phyloP scores from a whole-genome alignment of 2,888 invertebrate genomes.

The Holacanthella duospinosa region DNA sequence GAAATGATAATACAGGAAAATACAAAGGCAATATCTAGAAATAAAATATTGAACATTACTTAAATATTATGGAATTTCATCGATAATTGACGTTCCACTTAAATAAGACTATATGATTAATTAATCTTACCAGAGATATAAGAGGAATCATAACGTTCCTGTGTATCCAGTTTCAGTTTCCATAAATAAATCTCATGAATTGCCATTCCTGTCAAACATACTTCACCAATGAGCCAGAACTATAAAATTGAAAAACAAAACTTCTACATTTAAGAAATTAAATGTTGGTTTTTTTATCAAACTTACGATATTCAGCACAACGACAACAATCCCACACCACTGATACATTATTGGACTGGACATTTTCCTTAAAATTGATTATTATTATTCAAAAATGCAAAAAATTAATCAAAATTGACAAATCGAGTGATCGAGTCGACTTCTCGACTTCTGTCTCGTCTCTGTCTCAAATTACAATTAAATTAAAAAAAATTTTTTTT shows the following conservation, averaged over 20 bases:
- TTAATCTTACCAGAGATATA: not conserved
- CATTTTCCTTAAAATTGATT: too few species aligned
- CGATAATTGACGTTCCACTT: not conserved
- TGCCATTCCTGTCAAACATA: not conserved
- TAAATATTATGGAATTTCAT: not conserved
- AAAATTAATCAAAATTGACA: too few species aligned
- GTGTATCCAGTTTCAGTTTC: not conserved
- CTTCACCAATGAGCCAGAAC: not conserved
- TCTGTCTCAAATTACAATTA: too few species aligned
- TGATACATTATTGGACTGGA: too few species aligned
- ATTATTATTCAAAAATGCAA: too few species aligned
- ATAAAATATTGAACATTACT: too few species aligned
- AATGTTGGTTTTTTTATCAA: not conserved
- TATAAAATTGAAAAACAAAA: slow-evolving; percentile 40
- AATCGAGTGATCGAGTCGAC: too few species aligned
- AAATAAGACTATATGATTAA: not conserved
- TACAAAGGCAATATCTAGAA: not conserved
- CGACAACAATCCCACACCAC: too few species aligned
- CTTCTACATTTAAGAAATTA: not conserved
- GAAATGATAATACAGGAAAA: not conserved
- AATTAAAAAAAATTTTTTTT: too few species aligned
- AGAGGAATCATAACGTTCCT: not conserved
- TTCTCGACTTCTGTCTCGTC: too few species aligned
- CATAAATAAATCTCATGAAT: not conserved
- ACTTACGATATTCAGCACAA: too few species aligned